These are phyloP conservation scores for Saxidomus purpurata DNA, from an alignment of 1,140 invertebrate genomes.

Conservation along the genomic window DNA sequence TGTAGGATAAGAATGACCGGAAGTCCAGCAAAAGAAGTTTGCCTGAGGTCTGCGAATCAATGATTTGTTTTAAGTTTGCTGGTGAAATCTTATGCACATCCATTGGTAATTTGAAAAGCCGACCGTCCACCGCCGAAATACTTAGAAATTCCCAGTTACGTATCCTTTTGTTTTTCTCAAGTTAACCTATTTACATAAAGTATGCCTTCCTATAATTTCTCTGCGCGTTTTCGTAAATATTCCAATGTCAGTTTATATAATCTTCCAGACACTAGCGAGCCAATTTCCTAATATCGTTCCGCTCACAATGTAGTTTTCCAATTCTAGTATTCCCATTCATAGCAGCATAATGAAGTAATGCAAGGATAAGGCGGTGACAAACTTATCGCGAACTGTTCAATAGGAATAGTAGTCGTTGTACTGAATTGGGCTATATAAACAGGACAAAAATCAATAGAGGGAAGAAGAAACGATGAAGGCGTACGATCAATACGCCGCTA, in stretches of 20 bases:
- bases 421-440: slow-evolving; percentile 10
- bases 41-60: neutral
- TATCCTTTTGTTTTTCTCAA: too few species aligned
- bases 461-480: slow-evolving; percentile 12
- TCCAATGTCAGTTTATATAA: neutral
- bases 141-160: too few species aligned
- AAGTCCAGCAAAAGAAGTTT: slow-evolving; percentile 42
- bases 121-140: neutral
- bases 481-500: neutral
- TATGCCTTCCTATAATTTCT: neutral
- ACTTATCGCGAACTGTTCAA: neutral
- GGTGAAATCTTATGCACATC: slow-evolving; percentile 14
- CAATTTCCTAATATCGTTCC: neutral
- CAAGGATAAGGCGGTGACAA: neutral
- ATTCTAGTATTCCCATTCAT: neutral
- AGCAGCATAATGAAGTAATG: neutral
- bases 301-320: neutral
- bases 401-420: neutral
- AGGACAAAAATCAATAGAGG: slow-evolving; percentile 4
- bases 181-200: too few species aligned
- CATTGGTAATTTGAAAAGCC: neutral
- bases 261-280: neutral
- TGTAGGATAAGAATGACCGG: slow-evolving; percentile 36
- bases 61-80: neutral
- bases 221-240: neutral